A percentile compares a stretch with the other conserved stretches of the same genome.
These are phyloP conservation scores for Lacerta viridis DNA, from an alignment of 2,797 vertebrate genomes.

Conservation along the genomic window DNA sequence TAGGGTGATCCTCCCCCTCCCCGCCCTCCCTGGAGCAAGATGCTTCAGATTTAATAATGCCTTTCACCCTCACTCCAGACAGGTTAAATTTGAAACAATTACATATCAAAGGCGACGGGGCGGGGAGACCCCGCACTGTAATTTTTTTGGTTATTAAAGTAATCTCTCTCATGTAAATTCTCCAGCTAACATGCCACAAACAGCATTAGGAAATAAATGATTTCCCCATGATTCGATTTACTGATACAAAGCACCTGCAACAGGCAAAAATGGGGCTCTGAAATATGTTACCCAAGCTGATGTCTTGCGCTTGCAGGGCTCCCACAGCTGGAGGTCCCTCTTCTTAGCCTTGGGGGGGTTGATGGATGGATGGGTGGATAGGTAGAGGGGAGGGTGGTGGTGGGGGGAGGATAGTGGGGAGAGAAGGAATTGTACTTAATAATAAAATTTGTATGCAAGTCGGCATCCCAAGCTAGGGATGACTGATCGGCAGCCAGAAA, in stretches of 20 bases:
- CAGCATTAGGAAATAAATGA: constrained; percentile 91
- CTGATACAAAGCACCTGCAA: constrained; percentile 87
- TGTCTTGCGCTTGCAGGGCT: constrained; percentile 76
- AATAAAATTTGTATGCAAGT: constrained; percentile 88
- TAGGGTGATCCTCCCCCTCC: constrained; percentile 76
- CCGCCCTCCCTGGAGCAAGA: constrained; percentile 70
- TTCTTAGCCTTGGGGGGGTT: constrained; percentile 68
- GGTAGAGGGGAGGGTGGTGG: constrained; percentile 66
- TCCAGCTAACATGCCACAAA: constrained; percentile 83
- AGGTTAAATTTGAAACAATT: constrained; percentile 95
- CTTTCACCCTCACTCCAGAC: constrained; percentile 83
- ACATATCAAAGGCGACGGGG: constrained; percentile 89
- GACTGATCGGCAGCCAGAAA: constrained; percentile 91
- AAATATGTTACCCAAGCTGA: constrained; percentile 91
- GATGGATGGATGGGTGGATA: constrained; percentile 46
- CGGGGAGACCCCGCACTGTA: constrained; percentile 89
- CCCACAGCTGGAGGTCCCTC: constrained; percentile 68
- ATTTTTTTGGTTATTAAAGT: constrained; percentile 93
- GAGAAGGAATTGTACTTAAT: constrained; percentile 84
- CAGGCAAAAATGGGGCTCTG: constrained; percentile 85
- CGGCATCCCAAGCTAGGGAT: constrained; percentile 87
- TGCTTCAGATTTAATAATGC: constrained; percentile 80
- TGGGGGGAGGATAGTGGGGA: constrained; percentile 59
- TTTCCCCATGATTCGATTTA: constrained; percentile 92
- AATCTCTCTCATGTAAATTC: constrained; percentile 92